These are phyloP conservation scores for Drosophila ohnishii DNA, from an alignment of 1,140 invertebrate species.

Conservation along the genomic window DNA sequence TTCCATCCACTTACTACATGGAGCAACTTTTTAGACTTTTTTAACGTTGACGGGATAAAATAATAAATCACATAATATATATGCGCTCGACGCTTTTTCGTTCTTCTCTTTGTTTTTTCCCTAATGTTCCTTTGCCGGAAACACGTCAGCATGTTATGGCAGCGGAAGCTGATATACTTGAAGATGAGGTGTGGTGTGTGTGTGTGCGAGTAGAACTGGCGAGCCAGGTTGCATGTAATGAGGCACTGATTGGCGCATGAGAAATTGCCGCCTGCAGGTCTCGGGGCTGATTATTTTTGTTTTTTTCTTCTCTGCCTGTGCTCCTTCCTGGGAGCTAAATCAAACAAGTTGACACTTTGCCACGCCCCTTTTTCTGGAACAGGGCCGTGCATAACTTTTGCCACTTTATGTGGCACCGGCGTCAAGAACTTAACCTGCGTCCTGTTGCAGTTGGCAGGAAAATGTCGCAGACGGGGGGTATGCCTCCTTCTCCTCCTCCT, in stretches of 20 bases:
- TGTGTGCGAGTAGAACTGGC: neutral
- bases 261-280: constrained; percentile 57
- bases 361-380: constrained; percentile 47
- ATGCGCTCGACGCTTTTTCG: constrained; percentile 28
- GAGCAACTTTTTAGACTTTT: constrained; percentile 14
- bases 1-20: neutral
- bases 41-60: constrained; percentile 24
- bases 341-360: constrained; percentile 78
- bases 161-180: constrained; percentile 70
- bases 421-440: constrained; percentile 79
- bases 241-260: constrained; percentile 78
- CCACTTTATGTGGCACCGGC: constrained; percentile 74
- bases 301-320: constrained; percentile 16
- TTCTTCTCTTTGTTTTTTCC: constrained; percentile 28
- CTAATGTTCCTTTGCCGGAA: constrained; percentile 64
- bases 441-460: constrained; percentile 70
- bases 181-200: neutral
- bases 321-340: constrained; percentile 57
- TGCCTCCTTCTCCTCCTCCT: constrained; percentile 21
- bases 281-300: constrained; percentile 57
- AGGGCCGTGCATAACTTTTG: constrained; percentile 65
- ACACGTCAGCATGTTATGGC: constrained; percentile 76
- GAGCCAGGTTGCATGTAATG: constrained; percentile 68
- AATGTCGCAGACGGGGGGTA: constrained; percentile 36
- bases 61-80: constrained; percentile 56